These are phyloP conservation scores for Peromyscus polionotus DNA, from an alignment of 2,113 vertebrate species.

Conservation along the genomic window DNA sequence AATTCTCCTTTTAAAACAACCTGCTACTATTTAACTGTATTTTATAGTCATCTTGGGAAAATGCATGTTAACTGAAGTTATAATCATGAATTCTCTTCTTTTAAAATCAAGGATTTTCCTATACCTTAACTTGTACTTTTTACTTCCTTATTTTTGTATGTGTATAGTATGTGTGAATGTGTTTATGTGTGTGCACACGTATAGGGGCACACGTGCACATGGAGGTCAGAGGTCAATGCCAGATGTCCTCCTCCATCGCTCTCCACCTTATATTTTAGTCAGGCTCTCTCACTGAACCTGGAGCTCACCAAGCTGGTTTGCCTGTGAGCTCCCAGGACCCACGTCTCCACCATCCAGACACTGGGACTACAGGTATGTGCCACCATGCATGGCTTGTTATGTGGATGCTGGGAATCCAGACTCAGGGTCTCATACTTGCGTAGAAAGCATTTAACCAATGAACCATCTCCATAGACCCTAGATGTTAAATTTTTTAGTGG, in stretches of 20 bases:
- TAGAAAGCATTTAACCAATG: neutral
- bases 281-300: neutral
- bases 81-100: neutral
- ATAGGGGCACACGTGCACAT: neutral
- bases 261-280: neutral
- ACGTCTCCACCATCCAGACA: too few relatives aligned
- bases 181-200: neutral
- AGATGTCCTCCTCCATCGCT: neutral
- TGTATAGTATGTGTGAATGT: neutral
- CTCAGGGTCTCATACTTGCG: neutral
- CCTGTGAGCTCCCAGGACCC: neutral
- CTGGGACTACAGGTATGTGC: neutral
- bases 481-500: neutral
- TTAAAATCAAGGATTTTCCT: neutral
- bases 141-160: too few relatives aligned
- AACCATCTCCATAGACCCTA: neutral
- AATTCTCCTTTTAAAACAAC: constrained; percentile 3
- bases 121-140: neutral
- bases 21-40: neutral
- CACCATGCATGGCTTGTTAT: neutral
- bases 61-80: constrained; percentile 39
- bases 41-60: constrained; percentile 47
- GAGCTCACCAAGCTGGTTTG: neutral
- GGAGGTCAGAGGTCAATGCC: neutral
- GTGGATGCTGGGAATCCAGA: neutral